Evolutionary conservation across 2,797 vertebrate species (phyloP).

Genomic region (Clamator glandarius): DNA sequence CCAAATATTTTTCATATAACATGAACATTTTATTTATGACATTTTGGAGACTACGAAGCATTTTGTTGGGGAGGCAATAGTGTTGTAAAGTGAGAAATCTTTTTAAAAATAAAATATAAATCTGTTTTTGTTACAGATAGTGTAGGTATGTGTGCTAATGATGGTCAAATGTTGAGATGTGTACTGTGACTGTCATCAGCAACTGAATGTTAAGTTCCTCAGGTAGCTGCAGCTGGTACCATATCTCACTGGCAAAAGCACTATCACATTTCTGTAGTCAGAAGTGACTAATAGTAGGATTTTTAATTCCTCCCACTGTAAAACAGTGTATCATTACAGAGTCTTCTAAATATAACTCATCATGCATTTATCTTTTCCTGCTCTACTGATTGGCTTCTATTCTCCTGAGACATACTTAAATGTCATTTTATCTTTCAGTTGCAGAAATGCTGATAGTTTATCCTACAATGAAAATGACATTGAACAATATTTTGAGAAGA

Average conservation of each 20-base stretch:
- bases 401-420: constrained; percentile 27
- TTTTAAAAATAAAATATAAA: background rate
- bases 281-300: constrained; percentile 13
- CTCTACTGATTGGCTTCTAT: constrained; percentile 20
- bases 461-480: background rate
- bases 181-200: background rate
- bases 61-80: background rate
- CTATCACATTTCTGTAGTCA: background rate
- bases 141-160: background rate
- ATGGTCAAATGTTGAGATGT: background rate
- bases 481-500: constrained; percentile 30
- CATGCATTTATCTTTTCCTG: constrained; percentile 1
- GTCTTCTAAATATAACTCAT: constrained; percentile 38
- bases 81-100: background rate
- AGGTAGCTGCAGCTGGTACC: background rate
- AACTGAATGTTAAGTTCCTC: background rate
- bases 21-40: background rate
- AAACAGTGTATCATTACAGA: constrained; percentile 28
- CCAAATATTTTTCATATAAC: background rate
- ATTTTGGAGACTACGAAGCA: background rate
- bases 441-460: background rate
- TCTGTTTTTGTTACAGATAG: background rate
- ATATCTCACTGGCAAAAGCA: background rate
- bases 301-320: constrained; percentile 30
- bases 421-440: background rate